Evolutionary conservation across 1,140 invertebrate species (phyloP).

Genomic region (Neotoxoptera formosana): DNA sequence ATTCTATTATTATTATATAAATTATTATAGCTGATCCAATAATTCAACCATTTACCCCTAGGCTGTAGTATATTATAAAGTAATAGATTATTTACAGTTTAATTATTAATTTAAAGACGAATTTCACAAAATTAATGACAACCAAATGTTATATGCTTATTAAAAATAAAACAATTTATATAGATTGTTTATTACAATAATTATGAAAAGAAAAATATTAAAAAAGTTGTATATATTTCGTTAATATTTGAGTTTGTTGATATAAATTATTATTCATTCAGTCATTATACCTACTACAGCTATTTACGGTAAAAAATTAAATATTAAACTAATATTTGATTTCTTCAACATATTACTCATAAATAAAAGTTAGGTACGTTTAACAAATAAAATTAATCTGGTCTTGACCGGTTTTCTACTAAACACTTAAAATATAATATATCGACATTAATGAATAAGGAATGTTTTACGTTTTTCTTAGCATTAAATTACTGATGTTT

Average conservation of each 20-base stretch:
- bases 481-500: background rate
- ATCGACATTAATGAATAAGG: too few species aligned
- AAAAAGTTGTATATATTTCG: background rate
- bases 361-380: conserved; percentile 7
- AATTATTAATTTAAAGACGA: background rate
- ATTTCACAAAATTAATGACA: background rate
- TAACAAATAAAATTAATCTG: conserved; percentile 12
- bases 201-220: too few species aligned
- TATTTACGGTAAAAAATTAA: background rate
- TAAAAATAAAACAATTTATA: background rate
- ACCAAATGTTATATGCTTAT: background rate
- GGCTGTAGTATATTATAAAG: background rate
- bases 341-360: background rate
- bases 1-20: background rate
- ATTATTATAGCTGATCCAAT: background rate
- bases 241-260: background rate
- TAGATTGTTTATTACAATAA: background rate
- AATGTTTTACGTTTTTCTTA: background rate
- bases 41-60: background rate
- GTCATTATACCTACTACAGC: background rate
- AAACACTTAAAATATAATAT: background rate
- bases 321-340: background rate
- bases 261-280: background rate
- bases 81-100: background rate
- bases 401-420: background rate